Percentiles rank a stretch among this genome's conserved stretches.
Evolutionary conservation across 2,797 vertebrate species (phyloP).

Genomic region (Strix occidentalis): DNA sequence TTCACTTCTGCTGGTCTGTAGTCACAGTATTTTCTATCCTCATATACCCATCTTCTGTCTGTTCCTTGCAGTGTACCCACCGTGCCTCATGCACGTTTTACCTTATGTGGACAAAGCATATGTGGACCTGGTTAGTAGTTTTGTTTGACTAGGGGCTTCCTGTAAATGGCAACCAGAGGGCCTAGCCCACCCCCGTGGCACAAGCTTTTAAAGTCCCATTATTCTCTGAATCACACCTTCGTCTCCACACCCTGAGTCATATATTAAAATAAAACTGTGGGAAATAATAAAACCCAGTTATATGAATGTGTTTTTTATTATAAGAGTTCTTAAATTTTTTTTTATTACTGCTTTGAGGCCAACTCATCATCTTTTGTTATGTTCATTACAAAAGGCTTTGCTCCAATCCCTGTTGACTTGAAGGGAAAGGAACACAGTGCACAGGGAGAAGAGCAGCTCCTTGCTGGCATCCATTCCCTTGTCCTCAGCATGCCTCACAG

Average conservation of each 20-base stretch:
- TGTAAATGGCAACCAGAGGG: slow-evolving; percentile 6
- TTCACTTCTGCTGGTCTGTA: background rate
- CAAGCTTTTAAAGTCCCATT: slow-evolving; percentile 55
- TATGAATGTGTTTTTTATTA: slow-evolving; percentile 59
- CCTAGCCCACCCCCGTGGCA: slow-evolving; percentile 18
- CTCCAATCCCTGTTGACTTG: slow-evolving; percentile 17
- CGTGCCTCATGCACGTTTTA: background rate
- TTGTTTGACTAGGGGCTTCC: slow-evolving; percentile 35
- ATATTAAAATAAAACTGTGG: slow-evolving; percentile 68
- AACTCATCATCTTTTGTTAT: slow-evolving; percentile 53
- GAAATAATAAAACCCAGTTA: slow-evolving; percentile 66
- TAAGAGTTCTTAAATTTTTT: slow-evolving; percentile 29
- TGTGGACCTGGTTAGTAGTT: background rate
- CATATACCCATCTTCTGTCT: background rate
- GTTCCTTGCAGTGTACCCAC: background rate
- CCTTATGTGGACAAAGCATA: background rate
- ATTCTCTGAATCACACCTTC: slow-evolving; percentile 65
- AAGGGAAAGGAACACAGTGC: background rate
- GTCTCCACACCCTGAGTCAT: slow-evolving; percentile 51
- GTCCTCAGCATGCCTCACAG: background rate
- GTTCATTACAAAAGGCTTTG: slow-evolving; percentile 53
- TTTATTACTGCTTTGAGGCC: slow-evolving; percentile 60
- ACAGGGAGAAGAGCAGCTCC: slow-evolving; percentile 7
- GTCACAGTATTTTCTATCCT: background rate
- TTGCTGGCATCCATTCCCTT: slow-evolving; percentile 10